Evolutionary conservation across 2,113 vertebrate genomes (phyloP).

Genomic region (Campylorhamphus procurvoides): DNA sequence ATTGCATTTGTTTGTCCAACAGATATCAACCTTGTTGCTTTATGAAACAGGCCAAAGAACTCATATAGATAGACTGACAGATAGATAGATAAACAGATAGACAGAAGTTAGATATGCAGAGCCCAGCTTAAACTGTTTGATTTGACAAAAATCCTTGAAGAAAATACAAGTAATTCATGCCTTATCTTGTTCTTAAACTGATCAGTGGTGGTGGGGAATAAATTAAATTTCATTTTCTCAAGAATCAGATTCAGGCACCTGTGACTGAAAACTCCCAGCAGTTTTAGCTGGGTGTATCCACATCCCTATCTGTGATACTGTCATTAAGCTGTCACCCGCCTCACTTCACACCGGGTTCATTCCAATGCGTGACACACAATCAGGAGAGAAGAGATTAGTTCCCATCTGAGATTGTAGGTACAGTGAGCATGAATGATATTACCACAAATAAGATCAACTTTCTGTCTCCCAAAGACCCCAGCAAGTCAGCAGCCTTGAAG

Average conservation of each 20-base stretch:
- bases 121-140: background rate
- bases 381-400: background rate
- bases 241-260: background rate
- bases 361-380: background rate
- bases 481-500: background rate
- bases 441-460: background rate
- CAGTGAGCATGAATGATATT: background rate
- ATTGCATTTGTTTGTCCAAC: background rate
- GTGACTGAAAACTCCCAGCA: background rate
- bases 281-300: background rate
- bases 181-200: background rate
- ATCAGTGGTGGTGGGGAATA: background rate
- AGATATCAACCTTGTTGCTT: background rate
- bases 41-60: background rate
- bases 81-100: background rate
- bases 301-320: background rate
- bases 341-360: background rate
- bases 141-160: background rate
- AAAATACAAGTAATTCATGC: background rate
- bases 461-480: background rate
- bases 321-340: background rate
- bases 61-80: rapidly evolving
- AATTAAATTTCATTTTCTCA: background rate
- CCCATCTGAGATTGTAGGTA: background rate
- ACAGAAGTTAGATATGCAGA: background rate